Base-by-base conservation (phyloP, 2,797 vertebrate species). In the Galago senegalensis region DNA sequence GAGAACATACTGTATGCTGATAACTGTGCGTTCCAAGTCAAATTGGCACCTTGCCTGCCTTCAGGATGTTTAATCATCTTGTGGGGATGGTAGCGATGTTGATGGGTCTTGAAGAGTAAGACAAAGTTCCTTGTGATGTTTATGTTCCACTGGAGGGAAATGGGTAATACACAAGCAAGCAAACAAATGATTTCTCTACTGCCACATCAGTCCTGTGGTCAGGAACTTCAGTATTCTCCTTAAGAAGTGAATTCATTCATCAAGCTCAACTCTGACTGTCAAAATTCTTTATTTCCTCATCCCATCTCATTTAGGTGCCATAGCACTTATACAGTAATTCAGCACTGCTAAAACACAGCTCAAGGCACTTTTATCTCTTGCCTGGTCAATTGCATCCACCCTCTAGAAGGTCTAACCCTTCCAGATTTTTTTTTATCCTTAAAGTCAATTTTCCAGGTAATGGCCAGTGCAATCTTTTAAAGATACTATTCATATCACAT, bases 111-210 rank as follows among this genome's bases (percentile, higher is more conserved):
- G 14, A 37, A 65, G 86, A 79, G n/a, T 31, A 89, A 49, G 13
- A 31, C 6, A 25, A 37, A 58, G 6, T 82, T 87, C 20, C 2
- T 75, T 37, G 29, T 43, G 12, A 58, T 86, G 17, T 49, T 91
- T 94, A 27, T 9, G 53, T 63, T 79, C 83, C 14, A n/a, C n/a
- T 61, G 63, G 49, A 77, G 69, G 27, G 67, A 97, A 94, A 60
- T 37, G 86, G 53, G 46, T 23, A 49, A 83, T 67, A 81, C 77
- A 20, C 12, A 77, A 25, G 29, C 7, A 90, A 90, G 10, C 8
- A 90, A 73, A 58, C 80, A 88, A 21, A 91, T 94, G 21, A 77
- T 88, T 69, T 58, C 31, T 89, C 7, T 83, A 18, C 17, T 53
- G 5, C 63, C 43, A 56, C 27, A 84, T n/a, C 18, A 83, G 0